phyloP scores from a whole-genome alignment of 2,113 vertebrate genomes.

The Cochlearius cochlearius region DNA sequence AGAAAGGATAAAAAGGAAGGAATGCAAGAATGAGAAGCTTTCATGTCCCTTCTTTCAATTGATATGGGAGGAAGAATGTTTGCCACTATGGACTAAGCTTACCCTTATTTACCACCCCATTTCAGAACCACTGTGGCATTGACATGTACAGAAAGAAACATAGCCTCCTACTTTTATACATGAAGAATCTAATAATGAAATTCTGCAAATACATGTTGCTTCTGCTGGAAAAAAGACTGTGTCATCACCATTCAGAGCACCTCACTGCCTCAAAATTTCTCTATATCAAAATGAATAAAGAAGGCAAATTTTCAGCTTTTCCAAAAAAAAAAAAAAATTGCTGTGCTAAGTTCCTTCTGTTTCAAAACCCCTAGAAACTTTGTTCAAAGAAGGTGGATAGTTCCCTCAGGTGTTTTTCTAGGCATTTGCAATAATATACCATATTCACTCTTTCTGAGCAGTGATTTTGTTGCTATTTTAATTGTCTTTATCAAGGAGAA shows the following conservation, averaged over 20 bases:
- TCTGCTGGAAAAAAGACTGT: neutral
- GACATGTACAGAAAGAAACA: neutral
- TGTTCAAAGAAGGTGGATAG: neutral
- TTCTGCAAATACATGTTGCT: neutral
- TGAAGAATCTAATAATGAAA: neutral
- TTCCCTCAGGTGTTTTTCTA: neutral
- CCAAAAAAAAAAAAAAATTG: neutral
- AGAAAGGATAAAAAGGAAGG: neutral
- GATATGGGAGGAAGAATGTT: neutral
- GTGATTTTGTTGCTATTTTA: neutral
- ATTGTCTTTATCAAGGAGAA: neutral
- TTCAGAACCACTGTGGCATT: neutral
- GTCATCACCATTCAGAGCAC: neutral
- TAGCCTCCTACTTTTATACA: neutral
- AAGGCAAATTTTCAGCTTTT: neutral
- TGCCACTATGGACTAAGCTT: neutral
- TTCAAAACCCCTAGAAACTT: neutral
- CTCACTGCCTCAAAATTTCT: neutral
- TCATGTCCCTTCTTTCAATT: neutral
- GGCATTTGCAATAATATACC: neutral
- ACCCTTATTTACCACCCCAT: neutral
- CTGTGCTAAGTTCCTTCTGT: accelerated
- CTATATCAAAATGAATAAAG: neutral
- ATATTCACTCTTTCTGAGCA: neutral
- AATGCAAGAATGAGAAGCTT: neutral